Base-by-base conservation (phyloP, 1,140 invertebrate genomes). In the Dreissena polymorpha region DNA sequence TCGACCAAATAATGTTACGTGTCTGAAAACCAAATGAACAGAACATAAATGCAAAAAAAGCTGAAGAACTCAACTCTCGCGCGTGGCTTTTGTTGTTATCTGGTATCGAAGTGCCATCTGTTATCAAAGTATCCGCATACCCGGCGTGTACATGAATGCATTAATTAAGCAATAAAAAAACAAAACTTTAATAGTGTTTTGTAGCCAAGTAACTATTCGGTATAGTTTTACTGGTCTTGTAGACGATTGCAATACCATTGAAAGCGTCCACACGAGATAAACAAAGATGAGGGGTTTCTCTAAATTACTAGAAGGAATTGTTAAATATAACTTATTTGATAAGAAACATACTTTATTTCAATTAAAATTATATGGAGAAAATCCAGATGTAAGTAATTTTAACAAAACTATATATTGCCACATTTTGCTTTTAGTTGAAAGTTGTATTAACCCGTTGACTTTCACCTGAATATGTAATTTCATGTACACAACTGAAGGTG, bases 291-390 rank as follows among this genome's bases (percentile, higher is more conserved):
- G 60, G 55, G 69, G 78, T 0, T 72, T 80, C 25, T 49, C 78
- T 13, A 80, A 80, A 80, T 27, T 80, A 10, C 23, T 80, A 18
- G 78, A 80, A 21, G 78, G 78, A 64, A 80, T 80, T 21, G 78
- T 80, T 23, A 80, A 80, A 65, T 80, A 80, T 25, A 71, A 53
- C 12, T 23, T 80, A n/a, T 63, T 57, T 50, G 78, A 80, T 29
- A 80, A 80, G 53, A 57, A 64, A 23, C 68, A 72, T n/a, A 70
- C 78, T 12, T 39, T 80, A 29, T 72, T 80, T 72, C 68, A 72
- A n/a, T 39, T 80, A 57, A 60, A 80, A 21, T 12, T 71, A 39
- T 50, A 10, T 64, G 67, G 69, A 0, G 57, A 80, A 18, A 49
- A 80, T 25, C 78, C 78, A 63, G 51, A 72, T 79, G 77, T 79